Evolutionary conservation across 2,888 invertebrate species (phyloP).

Genomic region (Trachelus iudaicus): DNA sequence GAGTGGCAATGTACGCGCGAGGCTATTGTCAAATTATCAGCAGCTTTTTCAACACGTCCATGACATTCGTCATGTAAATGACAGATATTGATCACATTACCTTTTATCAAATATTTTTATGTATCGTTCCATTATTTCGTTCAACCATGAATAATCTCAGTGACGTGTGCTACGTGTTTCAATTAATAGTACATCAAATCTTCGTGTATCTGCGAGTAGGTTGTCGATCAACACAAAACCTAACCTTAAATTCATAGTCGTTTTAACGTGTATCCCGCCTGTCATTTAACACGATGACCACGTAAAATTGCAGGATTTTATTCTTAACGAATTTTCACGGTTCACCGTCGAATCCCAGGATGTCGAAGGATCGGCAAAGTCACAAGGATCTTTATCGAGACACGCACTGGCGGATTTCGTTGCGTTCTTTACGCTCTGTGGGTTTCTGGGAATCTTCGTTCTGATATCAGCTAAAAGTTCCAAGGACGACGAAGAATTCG

Average conservation of each 20-base stretch:
- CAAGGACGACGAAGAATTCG: conserved; percentile 20
- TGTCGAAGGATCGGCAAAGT: conserved; percentile 18
- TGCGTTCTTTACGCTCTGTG: conserved; percentile 38
- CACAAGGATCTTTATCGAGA: conserved; percentile 22
- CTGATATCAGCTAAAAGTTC: conserved; percentile 36
- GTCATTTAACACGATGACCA: too few species aligned
- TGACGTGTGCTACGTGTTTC: conserved; percentile 41
- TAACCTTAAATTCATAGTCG: too few species aligned
- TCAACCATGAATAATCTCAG: conserved; percentile 39
- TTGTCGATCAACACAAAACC: background rate
- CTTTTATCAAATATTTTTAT: too few species aligned
- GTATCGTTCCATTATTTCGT: too few species aligned
- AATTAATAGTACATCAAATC: conserved; percentile 35
- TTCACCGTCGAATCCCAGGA: conserved; percentile 23
- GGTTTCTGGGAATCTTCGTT: conserved; percentile 37
- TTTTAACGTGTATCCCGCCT: too few species aligned
- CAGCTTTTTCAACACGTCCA: conserved; percentile 24
- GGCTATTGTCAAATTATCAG: conserved; percentile 33
- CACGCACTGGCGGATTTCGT: conserved; percentile 37
- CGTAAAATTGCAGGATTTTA: conserved; percentile 22
- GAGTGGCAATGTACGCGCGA: background rate
- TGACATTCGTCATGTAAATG: conserved; percentile 24
- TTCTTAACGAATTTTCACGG: conserved; percentile 26
- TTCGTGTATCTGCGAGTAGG: conserved; percentile 44
- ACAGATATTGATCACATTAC: too few species aligned